Evolutionary conservation across 2,113 vertebrate species (phyloP).

Genomic region (Anoura caudifer): DNA sequence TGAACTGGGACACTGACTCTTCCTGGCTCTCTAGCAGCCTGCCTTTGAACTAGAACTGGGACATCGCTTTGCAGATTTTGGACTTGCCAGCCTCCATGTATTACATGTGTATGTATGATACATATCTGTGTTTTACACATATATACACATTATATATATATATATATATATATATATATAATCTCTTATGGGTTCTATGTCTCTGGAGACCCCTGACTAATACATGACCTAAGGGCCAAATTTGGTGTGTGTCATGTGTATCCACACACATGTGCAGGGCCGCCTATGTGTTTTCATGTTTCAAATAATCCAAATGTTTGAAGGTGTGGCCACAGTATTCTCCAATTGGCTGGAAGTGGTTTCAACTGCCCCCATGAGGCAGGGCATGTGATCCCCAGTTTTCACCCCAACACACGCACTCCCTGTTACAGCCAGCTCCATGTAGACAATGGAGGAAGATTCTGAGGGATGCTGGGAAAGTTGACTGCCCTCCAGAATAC

Average conservation of each 20-base stretch:
- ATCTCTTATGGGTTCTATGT: not conserved
- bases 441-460: not conserved
- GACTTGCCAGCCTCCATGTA: not conserved
- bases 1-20: not conserved
- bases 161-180: too few relatives aligned
- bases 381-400: too few relatives aligned
- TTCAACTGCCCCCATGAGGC: not conserved
- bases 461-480: not conserved
- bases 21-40: not conserved
- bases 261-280: not conserved
- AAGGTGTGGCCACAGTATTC: not conserved
- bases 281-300: not conserved
- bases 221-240: not conserved
- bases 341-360: not conserved
- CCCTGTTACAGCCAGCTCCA: not conserved
- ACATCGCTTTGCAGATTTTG: not conserved
- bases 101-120: not conserved
- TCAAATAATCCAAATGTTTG: not conserved
- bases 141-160: too few relatives aligned
- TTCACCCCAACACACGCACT: not conserved
- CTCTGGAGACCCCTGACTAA: not conserved
- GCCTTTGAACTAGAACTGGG: not conserved
- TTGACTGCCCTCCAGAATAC: not conserved
- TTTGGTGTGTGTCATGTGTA: not conserved
- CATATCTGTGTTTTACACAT: too few relatives aligned